Percentiles rank a stretch among this genome's conserved stretches.
These are phyloP conservation scores for Hylyphantes graminicola DNA, from an alignment of 1,140 invertebrate species.

Conservation along the genomic window DNA sequence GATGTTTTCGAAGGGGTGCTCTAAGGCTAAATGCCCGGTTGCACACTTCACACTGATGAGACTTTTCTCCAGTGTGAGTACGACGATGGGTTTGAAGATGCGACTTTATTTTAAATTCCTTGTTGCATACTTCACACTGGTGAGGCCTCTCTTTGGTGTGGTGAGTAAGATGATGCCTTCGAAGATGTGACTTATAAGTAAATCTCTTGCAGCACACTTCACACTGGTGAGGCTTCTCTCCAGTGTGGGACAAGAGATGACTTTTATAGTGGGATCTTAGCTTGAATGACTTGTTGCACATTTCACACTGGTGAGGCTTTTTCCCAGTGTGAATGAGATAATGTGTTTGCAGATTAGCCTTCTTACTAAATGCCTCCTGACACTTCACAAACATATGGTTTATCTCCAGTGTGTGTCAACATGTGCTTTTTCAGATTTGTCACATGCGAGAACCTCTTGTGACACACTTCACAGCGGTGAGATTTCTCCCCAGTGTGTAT, in stretches of 20 bases:
- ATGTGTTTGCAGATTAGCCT: no score
- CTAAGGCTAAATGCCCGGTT: not conserved
- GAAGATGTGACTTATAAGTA: not conserved
- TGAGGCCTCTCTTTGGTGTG: not conserved
- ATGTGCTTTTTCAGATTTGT: no score
- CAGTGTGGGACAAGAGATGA: constrained; percentile 82
- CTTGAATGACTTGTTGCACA: not conserved
- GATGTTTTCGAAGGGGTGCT: not conserved
- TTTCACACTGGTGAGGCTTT: no score
- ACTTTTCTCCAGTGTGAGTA: not conserved
- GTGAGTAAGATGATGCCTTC: not conserved
- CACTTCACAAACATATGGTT: no score
- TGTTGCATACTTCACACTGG: not conserved
- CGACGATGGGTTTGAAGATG: not conserved
- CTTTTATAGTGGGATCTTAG: constrained; percentile 90
- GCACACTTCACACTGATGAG: not conserved
- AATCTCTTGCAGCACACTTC: not conserved
- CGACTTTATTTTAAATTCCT: not conserved
- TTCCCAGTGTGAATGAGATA: no score
- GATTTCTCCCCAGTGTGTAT: no score
- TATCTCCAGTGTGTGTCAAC: no score
- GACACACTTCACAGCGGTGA: no score
- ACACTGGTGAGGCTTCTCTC: not conserved
- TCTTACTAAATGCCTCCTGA: no score
- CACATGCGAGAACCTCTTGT: no score